Percentiles rank a stretch among this genome's conserved stretches.
These are phyloP conservation scores for Gobio gobio DNA, from an alignment of 2,113 vertebrate species.

Conservation along the genomic window DNA sequence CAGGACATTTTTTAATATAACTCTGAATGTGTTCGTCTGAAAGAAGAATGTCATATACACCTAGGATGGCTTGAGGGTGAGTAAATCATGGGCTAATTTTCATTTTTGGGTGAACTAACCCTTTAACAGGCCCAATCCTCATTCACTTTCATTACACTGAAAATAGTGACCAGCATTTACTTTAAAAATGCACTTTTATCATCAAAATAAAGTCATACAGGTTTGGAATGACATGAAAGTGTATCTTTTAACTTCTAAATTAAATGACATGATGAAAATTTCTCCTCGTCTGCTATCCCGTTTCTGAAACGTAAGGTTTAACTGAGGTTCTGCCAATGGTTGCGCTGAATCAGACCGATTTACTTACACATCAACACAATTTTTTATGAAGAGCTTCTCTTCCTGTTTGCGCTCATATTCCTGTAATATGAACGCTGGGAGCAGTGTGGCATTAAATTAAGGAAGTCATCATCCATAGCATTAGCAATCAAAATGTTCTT, in stretches of 20 bases:
- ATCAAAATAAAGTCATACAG: too few relatives aligned
- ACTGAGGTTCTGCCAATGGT: slow-evolving; percentile 29
- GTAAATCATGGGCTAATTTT: too few relatives aligned
- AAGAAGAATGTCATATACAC: too few relatives aligned
- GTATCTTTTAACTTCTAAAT: not conserved
- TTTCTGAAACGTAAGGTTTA: not conserved
- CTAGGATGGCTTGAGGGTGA: too few relatives aligned
- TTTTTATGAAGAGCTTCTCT: slow-evolving; percentile 14
- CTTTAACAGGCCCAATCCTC: too few relatives aligned
- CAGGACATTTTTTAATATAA: too few relatives aligned
- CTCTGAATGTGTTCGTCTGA: too few relatives aligned
- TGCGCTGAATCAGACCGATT: slow-evolving; percentile 33
- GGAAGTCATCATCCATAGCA: slow-evolving; percentile 27
- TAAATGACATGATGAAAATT: not conserved
- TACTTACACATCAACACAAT: not conserved
- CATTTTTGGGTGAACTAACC: too few relatives aligned
- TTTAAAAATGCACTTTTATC: too few relatives aligned
- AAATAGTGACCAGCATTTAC: too few relatives aligned
- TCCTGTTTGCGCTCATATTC: slow-evolving; percentile 6
- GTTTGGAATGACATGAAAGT: not conserved
- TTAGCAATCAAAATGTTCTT: slow-evolving; percentile 36
- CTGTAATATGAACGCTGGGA: slow-evolving; percentile 19
- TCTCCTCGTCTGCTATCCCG: not conserved
- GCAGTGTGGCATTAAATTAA: slow-evolving; percentile 49
- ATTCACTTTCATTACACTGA: too few relatives aligned